Conservation (phyloP, 2,797 vertebrate species). For the Notolepis coatsorum region DNA sequence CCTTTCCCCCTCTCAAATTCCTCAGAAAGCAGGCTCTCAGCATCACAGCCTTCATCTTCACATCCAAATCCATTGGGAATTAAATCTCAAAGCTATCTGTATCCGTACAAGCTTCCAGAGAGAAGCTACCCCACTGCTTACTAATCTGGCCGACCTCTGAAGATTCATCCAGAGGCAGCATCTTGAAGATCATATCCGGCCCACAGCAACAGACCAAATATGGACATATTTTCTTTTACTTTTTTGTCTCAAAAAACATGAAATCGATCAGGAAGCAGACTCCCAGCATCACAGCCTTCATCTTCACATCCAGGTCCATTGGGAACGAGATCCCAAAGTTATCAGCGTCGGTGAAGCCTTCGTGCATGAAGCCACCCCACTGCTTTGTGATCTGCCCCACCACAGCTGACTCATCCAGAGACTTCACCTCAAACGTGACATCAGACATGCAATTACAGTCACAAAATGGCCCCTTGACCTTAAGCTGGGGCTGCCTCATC, state of each 20-base stretch:
- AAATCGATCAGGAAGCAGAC: slow-evolving; percentile 85
- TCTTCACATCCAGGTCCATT: slow-evolving; percentile 83
- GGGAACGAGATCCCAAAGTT: slow-evolving; percentile 86
- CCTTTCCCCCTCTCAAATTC: too few relatives aligned
- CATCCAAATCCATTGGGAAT: too few relatives aligned
- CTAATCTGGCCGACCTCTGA: too few relatives aligned
- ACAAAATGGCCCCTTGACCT: slow-evolving; percentile 80
- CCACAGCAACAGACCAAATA: too few relatives aligned
- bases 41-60: too few relatives aligned
- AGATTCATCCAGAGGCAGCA: too few relatives aligned
- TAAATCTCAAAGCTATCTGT: too few relatives aligned
- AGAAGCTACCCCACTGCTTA: too few relatives aligned
- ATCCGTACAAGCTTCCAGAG: too few relatives aligned
- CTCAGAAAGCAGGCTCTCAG: too few relatives aligned
- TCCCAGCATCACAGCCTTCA: slow-evolving; percentile 84
- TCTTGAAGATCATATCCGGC: too few relatives aligned
- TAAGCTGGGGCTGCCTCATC: slow-evolving; percentile 69
- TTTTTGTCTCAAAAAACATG: slow-evolving; percentile 72
- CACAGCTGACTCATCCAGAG: slow-evolving; percentile 64
- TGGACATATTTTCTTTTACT: too few relatives aligned
- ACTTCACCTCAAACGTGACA: slow-evolving; percentile 84
- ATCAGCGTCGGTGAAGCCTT: slow-evolving; percentile 76
- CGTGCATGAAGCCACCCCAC: slow-evolving; percentile 81
- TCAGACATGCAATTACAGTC: slow-evolving; percentile 81
- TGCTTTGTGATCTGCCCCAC: slow-evolving; percentile 83